These are phyloP conservation scores for Prochilodus magdalenae DNA, from an alignment of 2,113 vertebrate genomes.

Conservation along the genomic window DNA sequence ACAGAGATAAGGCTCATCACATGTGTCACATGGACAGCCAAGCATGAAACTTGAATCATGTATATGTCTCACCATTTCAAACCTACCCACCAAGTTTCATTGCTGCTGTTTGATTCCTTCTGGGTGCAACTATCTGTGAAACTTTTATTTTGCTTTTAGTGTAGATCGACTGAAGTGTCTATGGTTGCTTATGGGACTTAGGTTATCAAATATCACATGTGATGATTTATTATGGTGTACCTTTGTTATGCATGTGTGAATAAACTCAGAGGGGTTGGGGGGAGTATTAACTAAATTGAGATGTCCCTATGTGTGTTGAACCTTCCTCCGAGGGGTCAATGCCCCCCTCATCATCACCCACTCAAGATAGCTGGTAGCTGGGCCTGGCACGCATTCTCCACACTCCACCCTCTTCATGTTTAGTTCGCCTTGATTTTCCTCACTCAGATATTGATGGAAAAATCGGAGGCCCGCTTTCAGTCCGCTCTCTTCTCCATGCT, in stretches of 20 bases:
- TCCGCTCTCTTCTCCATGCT: slow-evolving; percentile 45
- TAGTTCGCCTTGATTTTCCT: slow-evolving; percentile 45
- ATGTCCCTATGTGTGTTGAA: slow-evolving; percentile 60
- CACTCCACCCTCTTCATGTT: slow-evolving; percentile 45
- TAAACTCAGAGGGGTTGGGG: slow-evolving; percentile 41
- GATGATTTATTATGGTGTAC: slow-evolving; percentile 52
- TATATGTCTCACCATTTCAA: too few relatives aligned
- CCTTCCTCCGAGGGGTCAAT: slow-evolving; percentile 67
- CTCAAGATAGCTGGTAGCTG: slow-evolving; percentile 57
- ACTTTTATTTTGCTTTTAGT: too few relatives aligned
- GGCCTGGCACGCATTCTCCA: slow-evolving; percentile 17
- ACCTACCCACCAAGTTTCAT: too few relatives aligned
- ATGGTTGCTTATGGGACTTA: too few relatives aligned
- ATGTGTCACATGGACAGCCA: too few relatives aligned
- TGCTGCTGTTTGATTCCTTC: too few relatives aligned
- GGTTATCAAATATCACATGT: slow-evolving; percentile 58
- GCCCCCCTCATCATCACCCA: slow-evolving; percentile 68
- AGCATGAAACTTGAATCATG: too few relatives aligned
- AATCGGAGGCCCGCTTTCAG: slow-evolving; percentile 35
- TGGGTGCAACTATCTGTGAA: too few relatives aligned
- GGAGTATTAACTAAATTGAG: slow-evolving; percentile 66
- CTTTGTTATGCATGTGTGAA: slow-evolving; percentile 24
- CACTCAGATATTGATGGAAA: slow-evolving; percentile 72
- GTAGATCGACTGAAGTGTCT: too few relatives aligned
- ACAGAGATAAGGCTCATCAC: too few relatives aligned